Evolutionary conservation across 2,113 vertebrate genomes (phyloP).

Genomic region (Chunga burmeisteri): DNA sequence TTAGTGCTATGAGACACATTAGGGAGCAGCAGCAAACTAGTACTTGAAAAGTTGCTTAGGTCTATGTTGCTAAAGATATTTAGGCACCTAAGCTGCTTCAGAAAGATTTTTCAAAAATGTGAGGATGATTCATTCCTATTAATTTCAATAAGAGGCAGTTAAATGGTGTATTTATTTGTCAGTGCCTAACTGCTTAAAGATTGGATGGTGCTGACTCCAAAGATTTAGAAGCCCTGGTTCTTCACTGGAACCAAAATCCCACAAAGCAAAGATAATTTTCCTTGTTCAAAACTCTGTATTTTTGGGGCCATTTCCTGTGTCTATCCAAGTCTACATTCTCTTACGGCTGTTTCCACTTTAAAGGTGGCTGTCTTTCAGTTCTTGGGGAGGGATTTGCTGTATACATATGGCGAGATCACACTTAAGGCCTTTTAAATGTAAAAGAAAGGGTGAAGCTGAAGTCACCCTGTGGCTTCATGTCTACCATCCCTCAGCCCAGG

Average conservation of each 20-base stretch:
- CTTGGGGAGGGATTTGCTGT: neutral
- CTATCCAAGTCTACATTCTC: neutral
- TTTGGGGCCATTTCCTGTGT: neutral
- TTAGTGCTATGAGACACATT: constrained; percentile 41
- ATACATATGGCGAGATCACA: neutral
- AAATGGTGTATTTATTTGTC: constrained; percentile 63
- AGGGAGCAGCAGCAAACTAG: constrained; percentile 36
- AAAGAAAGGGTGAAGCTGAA: neutral
- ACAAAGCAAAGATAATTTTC: neutral
- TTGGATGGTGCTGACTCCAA: neutral
- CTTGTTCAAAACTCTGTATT: neutral
- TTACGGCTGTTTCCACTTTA: neutral
- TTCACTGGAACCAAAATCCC: constrained; percentile 29
- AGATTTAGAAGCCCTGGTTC: constrained; percentile 45
- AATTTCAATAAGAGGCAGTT: constrained; percentile 61
- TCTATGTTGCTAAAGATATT: constrained; percentile 49
- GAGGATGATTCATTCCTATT: constrained; percentile 57
- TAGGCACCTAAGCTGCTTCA: constrained; percentile 37
- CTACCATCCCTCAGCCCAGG: neutral
- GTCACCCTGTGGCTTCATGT: neutral
- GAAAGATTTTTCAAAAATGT: constrained; percentile 54
- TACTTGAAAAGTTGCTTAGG: constrained; percentile 55
- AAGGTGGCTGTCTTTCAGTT: neutral
- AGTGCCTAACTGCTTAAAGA: constrained; percentile 54
- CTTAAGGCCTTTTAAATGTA: neutral